Conservation (phyloP, 1,140 invertebrate species). For the Tetramorium parvispinum region DNA sequence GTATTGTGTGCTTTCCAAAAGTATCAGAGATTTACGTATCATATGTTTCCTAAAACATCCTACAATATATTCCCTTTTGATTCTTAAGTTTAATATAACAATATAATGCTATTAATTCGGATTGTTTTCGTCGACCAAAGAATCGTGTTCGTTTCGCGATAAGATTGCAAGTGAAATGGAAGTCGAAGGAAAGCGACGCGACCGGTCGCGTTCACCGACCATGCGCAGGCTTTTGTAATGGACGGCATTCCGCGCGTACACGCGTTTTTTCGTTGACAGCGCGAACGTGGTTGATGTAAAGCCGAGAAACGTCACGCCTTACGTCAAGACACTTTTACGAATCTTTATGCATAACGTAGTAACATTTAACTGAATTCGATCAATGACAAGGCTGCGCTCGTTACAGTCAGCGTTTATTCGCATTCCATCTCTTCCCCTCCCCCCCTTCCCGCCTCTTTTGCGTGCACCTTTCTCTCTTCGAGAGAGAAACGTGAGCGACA, state of each 20-base stretch:
- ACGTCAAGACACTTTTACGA: conserved; percentile 28
- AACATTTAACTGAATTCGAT: conserved; percentile 43
- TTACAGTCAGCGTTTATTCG: conserved; percentile 2
- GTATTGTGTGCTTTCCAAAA: not conserved
- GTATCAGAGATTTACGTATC: not conserved
- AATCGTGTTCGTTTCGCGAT: conserved; percentile 21
- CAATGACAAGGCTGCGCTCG: conserved; percentile 14
- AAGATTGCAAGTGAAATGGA: conserved; percentile 66
- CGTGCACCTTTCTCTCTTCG: conserved; percentile 20
- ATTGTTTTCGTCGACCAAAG: conserved; percentile 22
- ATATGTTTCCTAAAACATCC: not conserved
- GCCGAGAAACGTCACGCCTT: conserved; percentile 40
- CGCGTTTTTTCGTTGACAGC: not conserved
- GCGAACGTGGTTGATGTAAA: conserved; percentile 11
- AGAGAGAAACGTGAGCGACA: not conserved
- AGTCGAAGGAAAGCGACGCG: conserved; percentile 57
- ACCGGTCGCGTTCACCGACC: conserved; percentile 6
- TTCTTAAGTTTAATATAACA: not conserved
- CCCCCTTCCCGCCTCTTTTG: not conserved
- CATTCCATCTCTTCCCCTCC: not conserved
- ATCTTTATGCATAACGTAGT: conserved; percentile 36
- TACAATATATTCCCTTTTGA: not conserved
- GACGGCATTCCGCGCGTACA: conserved; percentile 50
- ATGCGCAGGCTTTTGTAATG: conserved; percentile 56
- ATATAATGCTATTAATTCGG: not conserved